Conservation (phyloP, 2,888 invertebrate species). For the Branchellion lobata region DNA sequence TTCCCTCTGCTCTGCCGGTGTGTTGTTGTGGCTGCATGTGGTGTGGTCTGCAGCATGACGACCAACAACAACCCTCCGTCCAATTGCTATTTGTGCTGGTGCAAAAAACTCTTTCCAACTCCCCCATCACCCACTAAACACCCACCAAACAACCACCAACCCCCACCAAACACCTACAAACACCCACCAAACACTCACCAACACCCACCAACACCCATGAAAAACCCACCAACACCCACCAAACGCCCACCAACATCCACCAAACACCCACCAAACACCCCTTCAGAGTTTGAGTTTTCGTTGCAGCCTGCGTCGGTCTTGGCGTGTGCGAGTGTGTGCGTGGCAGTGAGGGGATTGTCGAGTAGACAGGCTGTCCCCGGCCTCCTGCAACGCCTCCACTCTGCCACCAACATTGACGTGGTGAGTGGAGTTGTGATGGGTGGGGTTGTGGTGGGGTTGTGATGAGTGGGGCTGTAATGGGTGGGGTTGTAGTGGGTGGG, state of each 20-base stretch:
- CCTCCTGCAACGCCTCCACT: background rate
- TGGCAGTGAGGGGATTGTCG: constrained; percentile 21
- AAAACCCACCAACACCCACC: too few relatives aligned
- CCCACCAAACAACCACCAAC: too few relatives aligned
- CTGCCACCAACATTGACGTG: constrained; percentile 16
- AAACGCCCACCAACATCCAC: too few relatives aligned
- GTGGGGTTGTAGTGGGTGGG: background rate
- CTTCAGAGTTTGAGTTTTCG: constrained; percentile 33
- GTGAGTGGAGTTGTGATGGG: background rate
- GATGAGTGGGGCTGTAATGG: background rate
- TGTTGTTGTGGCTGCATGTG: background rate
- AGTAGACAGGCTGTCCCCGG: too few relatives aligned
- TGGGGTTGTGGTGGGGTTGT: background rate
- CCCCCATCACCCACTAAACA: too few relatives aligned
- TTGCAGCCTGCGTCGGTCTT: constrained; percentile 34
- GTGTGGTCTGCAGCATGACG: background rate
- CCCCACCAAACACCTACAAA: too few relatives aligned
- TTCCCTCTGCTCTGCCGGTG: constrained; percentile 85
- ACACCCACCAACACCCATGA: too few relatives aligned
- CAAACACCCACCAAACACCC: too few relatives aligned
- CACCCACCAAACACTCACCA: too few relatives aligned
- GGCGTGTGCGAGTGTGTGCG: constrained; percentile 36
- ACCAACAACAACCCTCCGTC: too few relatives aligned
- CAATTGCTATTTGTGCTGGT: too few relatives aligned
- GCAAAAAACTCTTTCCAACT: too few relatives aligned